Conservation (phyloP, 2,888 invertebrate species). For the Gerris lacustris region DNA sequence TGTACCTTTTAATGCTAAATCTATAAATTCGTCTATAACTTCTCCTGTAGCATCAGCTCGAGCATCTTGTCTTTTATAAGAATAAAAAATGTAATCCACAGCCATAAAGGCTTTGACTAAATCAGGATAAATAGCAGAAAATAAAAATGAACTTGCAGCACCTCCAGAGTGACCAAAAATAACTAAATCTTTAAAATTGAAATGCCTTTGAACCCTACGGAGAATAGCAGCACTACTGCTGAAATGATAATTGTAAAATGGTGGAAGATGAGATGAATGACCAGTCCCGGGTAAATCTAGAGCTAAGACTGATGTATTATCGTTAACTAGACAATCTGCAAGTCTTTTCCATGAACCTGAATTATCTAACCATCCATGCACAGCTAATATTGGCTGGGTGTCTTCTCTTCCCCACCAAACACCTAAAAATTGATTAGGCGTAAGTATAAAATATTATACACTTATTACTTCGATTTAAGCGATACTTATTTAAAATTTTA, state of each 20-base stretch:
- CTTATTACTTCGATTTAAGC: no score
- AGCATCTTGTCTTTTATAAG: not conserved
- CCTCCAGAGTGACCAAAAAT: slow-evolving; percentile 8
- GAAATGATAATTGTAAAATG: slow-evolving; percentile 3
- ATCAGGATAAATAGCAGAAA: slow-evolving; percentile 8
- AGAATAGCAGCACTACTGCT: not conserved
- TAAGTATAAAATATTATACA: not conserved
- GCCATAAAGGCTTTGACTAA: not conserved
- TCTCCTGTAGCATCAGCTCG: slow-evolving; percentile 1
- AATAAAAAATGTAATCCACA: slow-evolving; percentile 6
- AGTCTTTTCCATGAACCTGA: slow-evolving; percentile 6
- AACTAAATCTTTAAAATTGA: not conserved
- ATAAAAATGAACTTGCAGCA: not conserved
- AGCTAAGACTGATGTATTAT: not conserved
- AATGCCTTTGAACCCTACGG: not conserved
- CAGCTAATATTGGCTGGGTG: not conserved
- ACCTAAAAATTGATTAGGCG: not conserved
- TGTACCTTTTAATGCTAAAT: not conserved
- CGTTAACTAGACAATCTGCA: not conserved
- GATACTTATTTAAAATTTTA: no score
- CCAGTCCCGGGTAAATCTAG: slow-evolving; percentile 1
- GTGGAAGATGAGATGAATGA: slow-evolving; percentile 7
- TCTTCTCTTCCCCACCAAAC: slow-evolving; percentile 1
- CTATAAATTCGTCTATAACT: slow-evolving; percentile 4
- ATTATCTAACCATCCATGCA: slow-evolving; percentile 9